phyloP scores from a whole-genome alignment of 2,888 invertebrate species.

The Microplitis manilae region DNA sequence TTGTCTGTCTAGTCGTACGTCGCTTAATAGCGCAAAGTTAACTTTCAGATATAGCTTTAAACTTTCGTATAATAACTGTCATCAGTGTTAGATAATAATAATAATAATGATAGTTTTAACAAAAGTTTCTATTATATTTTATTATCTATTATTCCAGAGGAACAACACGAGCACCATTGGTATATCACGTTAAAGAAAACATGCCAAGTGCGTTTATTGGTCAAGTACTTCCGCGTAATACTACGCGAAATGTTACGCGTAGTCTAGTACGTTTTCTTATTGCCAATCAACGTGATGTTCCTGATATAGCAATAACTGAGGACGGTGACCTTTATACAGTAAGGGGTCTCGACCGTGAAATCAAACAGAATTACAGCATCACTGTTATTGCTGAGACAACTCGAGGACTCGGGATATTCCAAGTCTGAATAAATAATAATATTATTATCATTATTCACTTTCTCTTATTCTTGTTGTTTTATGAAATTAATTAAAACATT shows the following conservation, averaged over 20 bases:
- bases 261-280: constrained; percentile 81
- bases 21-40: too few relatives aligned
- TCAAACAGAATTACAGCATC: constrained; percentile 80
- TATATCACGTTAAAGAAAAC: constrained; percentile 85
- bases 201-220: constrained; percentile 82
- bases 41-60: too few relatives aligned
- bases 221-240: constrained; percentile 78
- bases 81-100: neutral
- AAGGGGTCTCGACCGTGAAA: constrained; percentile 84
- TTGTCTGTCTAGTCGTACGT: too few relatives aligned
- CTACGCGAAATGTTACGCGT: constrained; percentile 56
- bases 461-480: constrained; percentile 21
- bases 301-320: constrained; percentile 83
- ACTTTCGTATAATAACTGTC: too few relatives aligned
- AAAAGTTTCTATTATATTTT: neutral
- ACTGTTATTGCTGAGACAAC: constrained; percentile 86
- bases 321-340: constrained; percentile 87
- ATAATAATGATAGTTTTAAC: too few relatives aligned
- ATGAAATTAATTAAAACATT: neutral
- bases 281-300: constrained; percentile 87
- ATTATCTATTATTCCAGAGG: constrained; percentile 72
- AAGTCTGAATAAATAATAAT: constrained; percentile 70
- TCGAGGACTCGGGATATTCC: constrained; percentile 82
- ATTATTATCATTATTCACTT: constrained; percentile 23
- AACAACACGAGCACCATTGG: constrained; percentile 79